Evolutionary conservation across 2,888 invertebrate species (phyloP), one percentile per base, ranked within the genome.

Genomic region (Podabrus alpinus): DNA sequence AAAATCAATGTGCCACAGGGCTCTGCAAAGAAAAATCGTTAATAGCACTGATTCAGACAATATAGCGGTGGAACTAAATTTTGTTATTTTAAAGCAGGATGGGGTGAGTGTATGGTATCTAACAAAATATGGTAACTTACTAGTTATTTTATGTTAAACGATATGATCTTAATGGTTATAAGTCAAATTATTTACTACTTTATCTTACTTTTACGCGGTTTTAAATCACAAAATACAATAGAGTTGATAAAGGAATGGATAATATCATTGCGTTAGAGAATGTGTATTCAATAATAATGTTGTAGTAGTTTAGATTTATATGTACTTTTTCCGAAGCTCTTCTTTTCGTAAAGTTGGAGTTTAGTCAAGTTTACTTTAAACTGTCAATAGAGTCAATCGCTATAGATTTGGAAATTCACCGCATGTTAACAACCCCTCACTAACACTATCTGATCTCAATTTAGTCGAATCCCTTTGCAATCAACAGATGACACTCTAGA

Each of bases 401-500:
- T 21, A 78, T 79, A 78, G 73, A 78, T 79, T 77, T 75, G 72
- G 62, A 66, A 60, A 77, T 78, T 78, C 77, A 73, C 76, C 79
- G 75, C 77, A 75, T 76, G 78, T 76, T 76, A 71, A 68, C 76
- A 66, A 64, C 72, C 77, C 73, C 72, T 75, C 71, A 69, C 72
- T 59, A 64, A 74, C 77, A 73, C 80, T 80, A 79, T 81, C 81
- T 80, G 79, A 81, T 81, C 82, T 83, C 84, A 85, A 85, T 85
- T 85, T 84, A 82, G 82, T 79, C 80, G 83, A 83, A 83, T 84
- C 84, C 85, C 85, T 78, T 77, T 81, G 84, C 85, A 85, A 84
- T 85, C 85, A 85, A 85, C 85, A 85, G 85, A 85, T 85, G 85
- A 85, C 85, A 85, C 82, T 82, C 83, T 78, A 80, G 80, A 74